Conservation (phyloP, 2,888 invertebrate species). For the Mechanitis mazaeus region DNA sequence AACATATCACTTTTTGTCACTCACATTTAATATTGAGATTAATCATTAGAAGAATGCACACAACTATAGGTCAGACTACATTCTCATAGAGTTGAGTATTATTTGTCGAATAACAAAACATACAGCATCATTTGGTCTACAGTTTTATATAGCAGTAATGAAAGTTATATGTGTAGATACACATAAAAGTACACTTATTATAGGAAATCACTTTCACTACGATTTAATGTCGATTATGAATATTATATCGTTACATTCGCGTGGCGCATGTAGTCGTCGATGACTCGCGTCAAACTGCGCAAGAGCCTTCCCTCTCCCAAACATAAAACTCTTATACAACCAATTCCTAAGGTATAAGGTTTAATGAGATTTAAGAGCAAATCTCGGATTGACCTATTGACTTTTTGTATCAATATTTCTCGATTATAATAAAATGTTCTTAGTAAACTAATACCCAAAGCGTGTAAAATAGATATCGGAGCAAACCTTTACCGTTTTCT, state of each 20-base stretch:
- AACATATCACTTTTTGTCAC: conserved; percentile 13
- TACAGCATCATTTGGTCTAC: conserved; percentile 28
- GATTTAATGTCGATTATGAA: conserved; percentile 53
- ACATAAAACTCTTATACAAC: conserved; percentile 15
- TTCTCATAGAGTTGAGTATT: conserved; percentile 21
- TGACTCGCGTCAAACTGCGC: conserved; percentile 54
- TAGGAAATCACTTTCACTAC: conserved; percentile 56
- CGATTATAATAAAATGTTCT: background rate
- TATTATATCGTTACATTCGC: conserved; percentile 51
- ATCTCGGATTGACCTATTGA: conserved; percentile 4
- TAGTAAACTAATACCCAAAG: background rate
- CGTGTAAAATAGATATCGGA: too few relatives aligned
- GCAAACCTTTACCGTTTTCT: too few relatives aligned
- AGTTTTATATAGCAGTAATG: conserved; percentile 19
- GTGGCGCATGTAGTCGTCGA: conserved; percentile 37
- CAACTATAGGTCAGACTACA: conserved; percentile 21
- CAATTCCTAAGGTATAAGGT: conserved; percentile 19
- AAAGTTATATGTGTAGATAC: conserved; percentile 2
- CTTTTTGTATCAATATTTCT: background rate
- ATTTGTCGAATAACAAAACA: conserved; percentile 16
- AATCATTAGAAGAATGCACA: conserved; percentile 24
- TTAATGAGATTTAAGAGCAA: conserved; percentile 13
- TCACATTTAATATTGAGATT: conserved; percentile 25
- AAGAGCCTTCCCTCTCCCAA: conserved; percentile 49
- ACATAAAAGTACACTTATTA: conserved; percentile 11